Evolutionary conservation across 2,888 invertebrate species (phyloP).

Genomic region (Lacanobia wlatinum): DNA sequence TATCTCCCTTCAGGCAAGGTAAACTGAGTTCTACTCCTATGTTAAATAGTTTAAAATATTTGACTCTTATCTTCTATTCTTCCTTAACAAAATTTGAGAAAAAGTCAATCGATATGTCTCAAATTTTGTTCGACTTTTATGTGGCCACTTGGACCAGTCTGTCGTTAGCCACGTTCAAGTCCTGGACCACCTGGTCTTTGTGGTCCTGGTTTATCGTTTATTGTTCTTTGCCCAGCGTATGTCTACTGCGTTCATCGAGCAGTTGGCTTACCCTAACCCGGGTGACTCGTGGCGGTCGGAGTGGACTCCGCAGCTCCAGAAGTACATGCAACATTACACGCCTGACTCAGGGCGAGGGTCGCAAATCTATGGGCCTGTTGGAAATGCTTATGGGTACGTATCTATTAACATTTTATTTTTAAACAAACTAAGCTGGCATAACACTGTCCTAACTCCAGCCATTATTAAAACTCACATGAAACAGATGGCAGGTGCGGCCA

Average conservation of each 20-base stretch:
- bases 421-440: not conserved
- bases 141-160: no score
- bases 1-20: conserved; percentile 89
- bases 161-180: no score
- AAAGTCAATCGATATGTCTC: no score
- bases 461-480: conserved; percentile 35
- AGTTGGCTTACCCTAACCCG: conserved; percentile 87
- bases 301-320: conserved; percentile 89
- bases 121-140: no score
- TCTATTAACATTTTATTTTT: not conserved
- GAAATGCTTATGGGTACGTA: conserved; percentile 85
- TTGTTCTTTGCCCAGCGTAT: conserved; percentile 79
- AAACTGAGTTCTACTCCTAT: conserved; percentile 26
- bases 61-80: no score
- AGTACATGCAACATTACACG: conserved; percentile 89
- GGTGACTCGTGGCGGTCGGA: conserved; percentile 90
- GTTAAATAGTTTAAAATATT: not conserved
- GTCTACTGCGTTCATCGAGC: conserved; percentile 89
- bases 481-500: conserved; percentile 34
- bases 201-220: not conserved
- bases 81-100: no score
- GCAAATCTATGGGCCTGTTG: conserved; percentile 85
- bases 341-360: conserved; percentile 89
- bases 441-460: not conserved
- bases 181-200: no score